A percentile compares a stretch with the other conserved stretches of the same genome.
phyloP scores from a whole-genome alignment of 2,113 vertebrate species.

The Sphyrna mokarran region DNA sequence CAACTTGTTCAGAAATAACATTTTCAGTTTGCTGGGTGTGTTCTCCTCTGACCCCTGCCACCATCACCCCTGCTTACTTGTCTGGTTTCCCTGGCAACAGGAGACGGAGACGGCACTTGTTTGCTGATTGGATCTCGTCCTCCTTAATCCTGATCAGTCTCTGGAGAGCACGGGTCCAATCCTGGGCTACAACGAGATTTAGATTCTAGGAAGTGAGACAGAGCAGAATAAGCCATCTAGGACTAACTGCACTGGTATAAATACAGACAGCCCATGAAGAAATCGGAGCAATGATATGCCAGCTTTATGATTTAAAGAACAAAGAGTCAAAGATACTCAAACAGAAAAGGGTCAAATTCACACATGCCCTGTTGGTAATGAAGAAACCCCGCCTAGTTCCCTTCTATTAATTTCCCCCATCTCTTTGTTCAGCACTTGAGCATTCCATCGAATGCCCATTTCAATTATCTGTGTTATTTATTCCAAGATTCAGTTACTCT shows the following conservation, averaged over 20 bases:
- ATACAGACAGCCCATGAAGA: background rate
- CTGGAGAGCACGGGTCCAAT: slow-evolving; percentile 92
- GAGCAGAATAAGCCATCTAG: background rate
- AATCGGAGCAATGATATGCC: background rate
- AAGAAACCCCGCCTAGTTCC: background rate
- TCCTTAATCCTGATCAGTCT: slow-evolving; percentile 89
- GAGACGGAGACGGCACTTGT: slow-evolving; percentile 87
- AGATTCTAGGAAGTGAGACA: slow-evolving; percentile 65
- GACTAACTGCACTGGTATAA: background rate
- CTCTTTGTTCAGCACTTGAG: background rate
- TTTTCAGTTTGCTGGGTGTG: background rate
- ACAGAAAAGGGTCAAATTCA: background rate
- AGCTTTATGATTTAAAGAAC: background rate
- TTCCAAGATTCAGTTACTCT: background rate
- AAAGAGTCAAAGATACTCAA: background rate
- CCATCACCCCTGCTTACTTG: slow-evolving; percentile 65
- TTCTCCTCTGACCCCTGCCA: background rate
- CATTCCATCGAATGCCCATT: background rate
- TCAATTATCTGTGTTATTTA: background rate
- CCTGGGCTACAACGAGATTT: slow-evolving; percentile 88
- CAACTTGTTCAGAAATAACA: background rate
- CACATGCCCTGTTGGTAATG: background rate
- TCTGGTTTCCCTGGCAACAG: slow-evolving; percentile 84
- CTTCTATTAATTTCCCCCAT: background rate
- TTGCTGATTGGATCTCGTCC: slow-evolving; percentile 88